A percentile compares a stretch with the other conserved stretches of the same genome.
Conservation (phyloP, 1,140 invertebrate species). For the Physella acuta region DNA sequence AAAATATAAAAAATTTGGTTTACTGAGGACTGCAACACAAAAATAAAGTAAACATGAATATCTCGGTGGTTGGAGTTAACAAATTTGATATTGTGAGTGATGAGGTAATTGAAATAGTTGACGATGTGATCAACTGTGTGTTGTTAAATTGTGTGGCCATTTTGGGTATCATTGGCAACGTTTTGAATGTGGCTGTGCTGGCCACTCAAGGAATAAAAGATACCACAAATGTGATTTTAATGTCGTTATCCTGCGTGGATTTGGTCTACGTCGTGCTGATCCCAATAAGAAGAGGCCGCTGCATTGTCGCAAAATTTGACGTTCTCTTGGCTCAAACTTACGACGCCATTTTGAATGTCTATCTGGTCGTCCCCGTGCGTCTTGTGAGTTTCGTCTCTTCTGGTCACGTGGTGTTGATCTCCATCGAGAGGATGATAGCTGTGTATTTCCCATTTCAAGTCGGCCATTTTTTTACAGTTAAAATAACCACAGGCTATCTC, state of each 20-base stretch:
- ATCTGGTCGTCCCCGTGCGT: neutral
- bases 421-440: neutral
- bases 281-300: neutral
- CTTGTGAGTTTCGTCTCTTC: neutral
- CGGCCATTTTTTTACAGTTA: neutral
- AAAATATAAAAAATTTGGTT: too few relatives aligned
- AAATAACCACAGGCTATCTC: neutral
- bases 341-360: neutral
- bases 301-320: too few relatives aligned
- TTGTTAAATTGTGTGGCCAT: neutral
- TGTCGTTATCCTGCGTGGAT: conserved; percentile 12
- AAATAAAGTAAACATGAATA: too few relatives aligned
- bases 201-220: neutral
- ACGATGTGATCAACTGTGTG: neutral
- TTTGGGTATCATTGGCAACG: conserved; percentile 4
- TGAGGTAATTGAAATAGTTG: neutral
- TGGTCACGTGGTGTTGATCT: neutral
- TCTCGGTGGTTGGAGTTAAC: too few relatives aligned
- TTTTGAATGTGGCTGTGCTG: neutral
- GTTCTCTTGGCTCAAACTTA: neutral
- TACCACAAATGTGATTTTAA: neutral
- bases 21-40: too few relatives aligned
- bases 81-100: neutral
- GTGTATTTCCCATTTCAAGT: conserved; percentile 12
- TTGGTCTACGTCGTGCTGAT: neutral